Percentiles rank a stretch among this genome's conserved stretches.
Evolutionary conservation across 2,797 vertebrate genomes (phyloP).

Genomic region (Astyanax mexicanus): DNA sequence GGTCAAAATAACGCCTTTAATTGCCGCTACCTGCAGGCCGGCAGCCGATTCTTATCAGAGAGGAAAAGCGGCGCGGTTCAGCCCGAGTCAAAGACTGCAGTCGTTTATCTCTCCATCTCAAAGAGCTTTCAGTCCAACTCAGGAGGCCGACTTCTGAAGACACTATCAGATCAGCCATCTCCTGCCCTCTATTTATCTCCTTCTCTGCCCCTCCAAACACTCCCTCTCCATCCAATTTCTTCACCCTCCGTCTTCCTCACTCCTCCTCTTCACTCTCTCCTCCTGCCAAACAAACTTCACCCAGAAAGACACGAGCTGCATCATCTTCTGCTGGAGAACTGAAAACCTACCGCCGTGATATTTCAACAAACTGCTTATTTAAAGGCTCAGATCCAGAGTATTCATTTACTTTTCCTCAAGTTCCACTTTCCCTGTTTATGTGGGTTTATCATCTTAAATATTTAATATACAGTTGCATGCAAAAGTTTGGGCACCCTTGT

Average conservation of each 20-base stretch:
- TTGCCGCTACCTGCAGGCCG: conserved; percentile 48
- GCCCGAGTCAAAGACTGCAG: not conserved
- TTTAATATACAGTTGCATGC: no score
- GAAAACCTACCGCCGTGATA: no score
- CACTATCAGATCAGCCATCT: conserved; percentile 9
- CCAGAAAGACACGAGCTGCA: not conserved
- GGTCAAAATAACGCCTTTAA: conserved; percentile 53
- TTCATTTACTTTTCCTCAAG: no score
- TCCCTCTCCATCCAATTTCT: not conserved
- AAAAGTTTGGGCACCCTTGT: no score
- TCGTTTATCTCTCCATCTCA: conserved; percentile 16
- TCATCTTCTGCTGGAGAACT: not conserved
- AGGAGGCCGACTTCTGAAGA: conserved; percentile 11
- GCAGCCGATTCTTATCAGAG: conserved; percentile 35
- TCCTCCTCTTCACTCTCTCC: no score
- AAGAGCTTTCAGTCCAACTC: conserved; percentile 1
- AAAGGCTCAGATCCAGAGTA: no score
- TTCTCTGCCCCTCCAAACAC: not conserved
- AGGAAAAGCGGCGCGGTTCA: not conserved
- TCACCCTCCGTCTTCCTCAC: not conserved
- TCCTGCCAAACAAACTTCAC: not conserved
- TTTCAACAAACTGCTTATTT: no score
- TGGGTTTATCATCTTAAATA: no score
- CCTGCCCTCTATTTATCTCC: not conserved
- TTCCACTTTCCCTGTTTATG: no score